Evolutionary conservation across 23 tunicate species (phyloP), one percentile per base, ranked within the genome.

Genomic region (Ciona savignyi): DNA sequence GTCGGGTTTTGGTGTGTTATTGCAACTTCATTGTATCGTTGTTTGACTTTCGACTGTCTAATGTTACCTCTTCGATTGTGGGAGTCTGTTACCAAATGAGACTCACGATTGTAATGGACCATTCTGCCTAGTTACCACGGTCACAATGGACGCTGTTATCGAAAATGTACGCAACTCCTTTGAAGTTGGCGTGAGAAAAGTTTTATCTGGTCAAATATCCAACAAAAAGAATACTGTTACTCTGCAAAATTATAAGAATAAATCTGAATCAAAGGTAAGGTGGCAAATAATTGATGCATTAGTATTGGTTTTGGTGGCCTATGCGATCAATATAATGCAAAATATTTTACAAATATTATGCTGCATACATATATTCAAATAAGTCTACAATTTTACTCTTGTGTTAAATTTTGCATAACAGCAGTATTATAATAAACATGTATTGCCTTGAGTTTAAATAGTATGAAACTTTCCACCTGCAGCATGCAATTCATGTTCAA

Each of bases 131-230:
- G 28, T 80, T 70, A 32, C 24, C 71, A 0, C 74, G 66, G 78
- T 66, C 63, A 76, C 95, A 84, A 87, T 87, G 83, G 95, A 87
- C 86, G 82, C 83, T 29, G 42, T 76, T 74, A 67, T 71, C 33
- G 79, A 48, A 71, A 81, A 81, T 76, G 64, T 71, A 67, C 65
- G 74, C 29, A 74, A 35, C 32, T 68, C 83, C 66, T 75, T 87
- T 27, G 85, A 67, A 72, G 80, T 27, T 23, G 82, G 95, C 68
- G 95, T 87, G 78, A 81, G 95, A 75, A 87, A 87, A 70, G 64
- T 86, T 68, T 60, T 81, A 35, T 62, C 79, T 33, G 65, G 34
- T 66, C 73, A 69, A 69, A 23, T 69, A 30, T 76, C 70, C 23
- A 62, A 67, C 27, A 60, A 49, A 65, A 81, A 65, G 63, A 32